These are phyloP conservation scores for Goniozus legneri DNA, from an alignment of 1,140 invertebrate species.

Conservation along the genomic window DNA sequence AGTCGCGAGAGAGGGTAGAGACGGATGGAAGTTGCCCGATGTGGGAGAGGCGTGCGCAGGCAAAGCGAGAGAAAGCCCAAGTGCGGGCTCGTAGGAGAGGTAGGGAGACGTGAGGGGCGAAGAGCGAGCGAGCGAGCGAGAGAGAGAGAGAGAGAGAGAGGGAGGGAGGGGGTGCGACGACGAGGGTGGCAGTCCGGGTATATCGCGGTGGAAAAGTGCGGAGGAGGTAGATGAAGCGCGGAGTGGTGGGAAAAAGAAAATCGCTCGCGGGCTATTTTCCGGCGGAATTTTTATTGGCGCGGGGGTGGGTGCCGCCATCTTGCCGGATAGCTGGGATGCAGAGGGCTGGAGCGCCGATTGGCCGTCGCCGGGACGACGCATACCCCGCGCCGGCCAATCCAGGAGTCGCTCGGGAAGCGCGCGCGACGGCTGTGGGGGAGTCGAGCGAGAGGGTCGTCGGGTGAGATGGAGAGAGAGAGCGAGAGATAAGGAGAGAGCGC, in stretches of 20 bases:
- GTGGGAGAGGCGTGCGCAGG: no score
- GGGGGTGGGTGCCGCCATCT: slow-evolving; percentile 44
- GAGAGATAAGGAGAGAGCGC: slow-evolving; percentile 9
- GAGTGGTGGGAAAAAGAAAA: slow-evolving; percentile 40
- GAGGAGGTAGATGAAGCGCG: background rate
- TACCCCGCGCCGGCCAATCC: slow-evolving; percentile 35
- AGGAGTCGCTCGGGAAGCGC: slow-evolving; percentile 7
- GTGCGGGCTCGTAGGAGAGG: slow-evolving; percentile 1
- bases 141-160: slow-evolving; percentile 8
- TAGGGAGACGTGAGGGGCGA: no score
- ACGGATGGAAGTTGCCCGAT: no score
- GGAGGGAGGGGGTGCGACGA: slow-evolving; percentile 20
- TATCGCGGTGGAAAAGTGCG: slow-evolving; percentile 3
- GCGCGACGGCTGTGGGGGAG: slow-evolving; percentile 4
- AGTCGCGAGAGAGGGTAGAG: no score
- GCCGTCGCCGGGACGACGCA: slow-evolving; percentile 42
- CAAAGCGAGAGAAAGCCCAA: no score
- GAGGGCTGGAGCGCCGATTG: slow-evolving; percentile 29
- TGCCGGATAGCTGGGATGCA: slow-evolving; percentile 21
- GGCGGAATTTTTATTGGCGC: slow-evolving; percentile 52
- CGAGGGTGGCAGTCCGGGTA: slow-evolving; percentile 11
- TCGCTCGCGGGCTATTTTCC: slow-evolving; percentile 52
- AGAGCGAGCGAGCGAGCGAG: background rate
- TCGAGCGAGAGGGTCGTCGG: slow-evolving; percentile 3
- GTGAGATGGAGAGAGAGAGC: slow-evolving; percentile 6